A percentile compares a stretch with the other conserved stretches of the same genome.
phyloP scores from a whole-genome alignment of 2,888 invertebrate species.

The Dryomyza anilis region DNA sequence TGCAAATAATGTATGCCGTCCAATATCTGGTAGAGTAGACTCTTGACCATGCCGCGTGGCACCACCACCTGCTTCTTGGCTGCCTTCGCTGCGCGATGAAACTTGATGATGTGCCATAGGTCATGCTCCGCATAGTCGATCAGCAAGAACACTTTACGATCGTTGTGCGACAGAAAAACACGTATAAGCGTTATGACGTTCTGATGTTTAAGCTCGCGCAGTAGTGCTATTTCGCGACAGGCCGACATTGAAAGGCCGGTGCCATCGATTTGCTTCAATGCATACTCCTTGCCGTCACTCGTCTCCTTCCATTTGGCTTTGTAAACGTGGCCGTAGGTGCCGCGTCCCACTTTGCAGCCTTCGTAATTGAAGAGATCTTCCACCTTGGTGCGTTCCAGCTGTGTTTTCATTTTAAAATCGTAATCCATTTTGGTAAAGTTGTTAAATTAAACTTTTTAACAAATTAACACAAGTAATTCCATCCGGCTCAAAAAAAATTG shows the following conservation, averaged over 20 bases:
- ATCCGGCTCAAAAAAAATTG: no score
- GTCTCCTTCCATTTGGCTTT: conserved; percentile 93
- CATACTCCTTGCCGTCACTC: conserved; percentile 79
- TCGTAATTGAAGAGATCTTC: conserved; percentile 98
- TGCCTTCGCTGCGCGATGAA: conserved; percentile 96
- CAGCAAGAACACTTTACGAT: conserved; percentile 94
- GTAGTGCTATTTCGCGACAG: conserved; percentile 96
- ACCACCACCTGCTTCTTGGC: conserved; percentile 96
- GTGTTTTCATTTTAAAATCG: conserved; percentile 94
- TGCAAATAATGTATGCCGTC: conserved; percentile 99
- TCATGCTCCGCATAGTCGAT: conserved; percentile 99
- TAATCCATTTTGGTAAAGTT: conserved; percentile 86
- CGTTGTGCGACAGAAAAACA: conserved; percentile 95
- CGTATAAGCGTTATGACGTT: conserved; percentile 96
- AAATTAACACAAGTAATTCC: no score
- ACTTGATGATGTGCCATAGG: conserved; percentile 99
- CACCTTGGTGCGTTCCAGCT: conserved; percentile 91
- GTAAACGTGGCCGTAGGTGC: conserved; percentile 97
- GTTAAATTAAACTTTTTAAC: no score
- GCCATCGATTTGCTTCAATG: conserved; percentile 98
- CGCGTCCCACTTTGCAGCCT: conserved; percentile 97
- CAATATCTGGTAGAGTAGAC: conserved; percentile 94
- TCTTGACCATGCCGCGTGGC: conserved; percentile 97
- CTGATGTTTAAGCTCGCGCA: conserved; percentile 93
- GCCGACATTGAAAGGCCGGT: conserved; percentile 99